Conservation (phyloP, 92 coral and sea anemone genomes). For the Siderastrea radians region DNA sequence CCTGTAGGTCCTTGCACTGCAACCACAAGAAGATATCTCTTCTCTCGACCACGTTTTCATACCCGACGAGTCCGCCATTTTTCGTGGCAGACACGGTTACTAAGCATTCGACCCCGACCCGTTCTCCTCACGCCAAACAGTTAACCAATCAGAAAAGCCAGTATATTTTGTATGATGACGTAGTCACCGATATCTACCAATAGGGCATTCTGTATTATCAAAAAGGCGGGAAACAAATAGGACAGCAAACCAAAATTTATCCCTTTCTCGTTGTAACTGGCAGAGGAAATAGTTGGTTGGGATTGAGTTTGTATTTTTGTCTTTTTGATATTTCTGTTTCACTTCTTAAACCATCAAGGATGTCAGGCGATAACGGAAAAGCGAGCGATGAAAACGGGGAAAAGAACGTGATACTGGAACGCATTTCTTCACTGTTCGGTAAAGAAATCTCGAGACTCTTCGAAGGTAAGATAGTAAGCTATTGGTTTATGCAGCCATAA, state of each 20-base stretch:
- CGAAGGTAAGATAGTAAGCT: too few species aligned
- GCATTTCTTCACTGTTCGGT: too few species aligned
- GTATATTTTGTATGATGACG: neutral
- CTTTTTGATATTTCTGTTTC: too few species aligned
- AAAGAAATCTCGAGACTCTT: too few species aligned
- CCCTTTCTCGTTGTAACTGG: constrained; percentile 13
- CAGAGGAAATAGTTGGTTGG: neutral
- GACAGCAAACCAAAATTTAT: neutral
- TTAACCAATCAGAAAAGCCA: constrained; percentile 22
- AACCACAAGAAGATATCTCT: constrained; percentile 54
- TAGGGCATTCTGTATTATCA: constrained; percentile 1
- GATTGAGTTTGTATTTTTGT: too few species aligned
- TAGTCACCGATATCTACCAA: constrained; percentile 3
- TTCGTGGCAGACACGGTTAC: constrained; percentile 9
- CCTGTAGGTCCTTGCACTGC: constrained; percentile 61
- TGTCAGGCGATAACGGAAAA: too few species aligned
- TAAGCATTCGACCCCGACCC: constrained; percentile 15
- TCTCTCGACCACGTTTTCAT: constrained; percentile 42
- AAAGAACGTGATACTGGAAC: too few species aligned
- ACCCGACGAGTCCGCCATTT: constrained; percentile 29
- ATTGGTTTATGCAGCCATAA: too few species aligned
- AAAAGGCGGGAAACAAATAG: constrained; percentile 13
- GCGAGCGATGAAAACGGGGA: too few species aligned
- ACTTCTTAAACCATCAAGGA: neutral
- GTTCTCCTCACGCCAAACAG: constrained; percentile 19